Evolutionary conservation across 64 coral and sea anemone genomes (phyloP).

Genomic region (Porites lutea): DNA sequence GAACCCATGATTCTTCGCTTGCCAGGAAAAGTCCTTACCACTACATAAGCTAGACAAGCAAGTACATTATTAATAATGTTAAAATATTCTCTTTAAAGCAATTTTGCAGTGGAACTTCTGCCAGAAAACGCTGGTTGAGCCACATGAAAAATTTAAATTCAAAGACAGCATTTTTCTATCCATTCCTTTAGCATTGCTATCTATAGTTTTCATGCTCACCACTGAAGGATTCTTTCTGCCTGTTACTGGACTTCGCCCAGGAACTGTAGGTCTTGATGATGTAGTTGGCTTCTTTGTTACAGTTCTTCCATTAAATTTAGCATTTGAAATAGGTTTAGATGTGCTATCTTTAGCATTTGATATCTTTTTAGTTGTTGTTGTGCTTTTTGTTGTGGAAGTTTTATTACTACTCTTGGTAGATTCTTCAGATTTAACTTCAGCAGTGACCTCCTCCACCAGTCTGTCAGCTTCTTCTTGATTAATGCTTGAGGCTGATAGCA

Average conservation of each 20-base stretch:
- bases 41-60: too few species aligned
- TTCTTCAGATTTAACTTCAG: slow-evolving; percentile 22
- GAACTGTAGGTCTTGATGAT: not conserved
- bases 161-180: not conserved
- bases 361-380: not conserved
- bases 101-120: too few species aligned
- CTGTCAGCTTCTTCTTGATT: slow-evolving; percentile 10
- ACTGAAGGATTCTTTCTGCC: not conserved
- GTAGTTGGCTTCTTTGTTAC: not conserved
- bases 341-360: slow-evolving; percentile 1
- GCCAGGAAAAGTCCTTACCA: too few species aligned
- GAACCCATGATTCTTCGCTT: too few species aligned
- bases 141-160: not conserved
- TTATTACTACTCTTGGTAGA: slow-evolving; percentile 3
- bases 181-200: too few species aligned
- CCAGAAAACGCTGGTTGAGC: too few species aligned
- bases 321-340: not conserved
- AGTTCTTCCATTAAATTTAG: not conserved
- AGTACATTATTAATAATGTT: too few species aligned
- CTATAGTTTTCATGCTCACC: not conserved
- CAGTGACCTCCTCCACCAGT: not conserved
- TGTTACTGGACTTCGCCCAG: slow-evolving; percentile 12
- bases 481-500: slow-evolving; percentile 36
- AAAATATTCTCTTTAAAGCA: too few species aligned
- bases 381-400: slow-evolving; percentile 2